Conservation (phyloP, 2,797 vertebrate genomes). For the Toxotes lorentzi region DNA sequence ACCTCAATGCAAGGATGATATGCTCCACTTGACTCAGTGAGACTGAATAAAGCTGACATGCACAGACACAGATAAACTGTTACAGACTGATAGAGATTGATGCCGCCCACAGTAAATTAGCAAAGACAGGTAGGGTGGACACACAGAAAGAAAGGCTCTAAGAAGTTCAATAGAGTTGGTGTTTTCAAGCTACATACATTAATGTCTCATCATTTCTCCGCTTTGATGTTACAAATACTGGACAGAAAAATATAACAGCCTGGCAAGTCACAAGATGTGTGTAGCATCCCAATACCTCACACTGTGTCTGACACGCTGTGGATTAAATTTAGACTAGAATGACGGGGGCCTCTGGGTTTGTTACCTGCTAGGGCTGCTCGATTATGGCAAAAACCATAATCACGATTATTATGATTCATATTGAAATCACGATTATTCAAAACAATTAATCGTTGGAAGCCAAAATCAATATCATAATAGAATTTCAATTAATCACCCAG, state of each 20-base stretch:
- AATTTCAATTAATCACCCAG: no score
- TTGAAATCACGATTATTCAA: no score
- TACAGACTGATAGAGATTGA: slow-evolving; percentile 61
- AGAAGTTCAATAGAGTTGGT: slow-evolving; percentile 27
- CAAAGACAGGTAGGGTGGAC: slow-evolving; percentile 43
- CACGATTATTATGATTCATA: no score
- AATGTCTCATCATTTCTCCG: slow-evolving; percentile 1
- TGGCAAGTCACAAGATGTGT: neutral
- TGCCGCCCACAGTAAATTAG: slow-evolving; percentile 45
- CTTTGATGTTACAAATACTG: slow-evolving; percentile 13
- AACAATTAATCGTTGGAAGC: no score
- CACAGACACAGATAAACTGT: slow-evolving; percentile 45
- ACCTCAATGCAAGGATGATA: slow-evolving; percentile 40
- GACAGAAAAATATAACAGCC: slow-evolving; percentile 4
- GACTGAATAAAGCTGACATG: slow-evolving; percentile 62
- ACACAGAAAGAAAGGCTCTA: slow-evolving; percentile 17
- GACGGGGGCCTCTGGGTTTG: no score
- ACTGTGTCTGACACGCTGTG: no score
- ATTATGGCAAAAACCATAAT: no score
- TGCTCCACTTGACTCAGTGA: slow-evolving; percentile 39
- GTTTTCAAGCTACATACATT: slow-evolving; percentile 34
- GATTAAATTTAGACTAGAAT: no score
- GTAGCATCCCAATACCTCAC: no score
- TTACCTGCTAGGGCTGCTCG: no score
- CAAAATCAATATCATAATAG: no score